A percentile compares a stretch with the other conserved stretches of the same genome.
Evolutionary conservation across 2,113 vertebrate genomes (phyloP).

Genomic region (Charadrius vociferus): DNA sequence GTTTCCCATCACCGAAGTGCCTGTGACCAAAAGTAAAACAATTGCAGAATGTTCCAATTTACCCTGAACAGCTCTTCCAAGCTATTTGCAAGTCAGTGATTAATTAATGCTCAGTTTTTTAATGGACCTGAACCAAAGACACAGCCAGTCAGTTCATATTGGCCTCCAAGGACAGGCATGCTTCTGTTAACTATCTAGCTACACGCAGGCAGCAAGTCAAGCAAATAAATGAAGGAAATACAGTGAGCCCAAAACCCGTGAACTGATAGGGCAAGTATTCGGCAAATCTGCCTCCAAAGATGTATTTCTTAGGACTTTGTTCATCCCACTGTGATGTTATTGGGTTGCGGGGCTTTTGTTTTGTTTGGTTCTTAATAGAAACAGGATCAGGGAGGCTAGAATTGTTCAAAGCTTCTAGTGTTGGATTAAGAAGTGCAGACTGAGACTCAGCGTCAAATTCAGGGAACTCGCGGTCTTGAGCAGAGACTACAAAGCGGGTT

Average conservation of each 20-base stretch:
- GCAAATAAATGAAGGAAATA: conserved; percentile 25
- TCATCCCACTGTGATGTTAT: not conserved
- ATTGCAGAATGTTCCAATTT: not conserved
- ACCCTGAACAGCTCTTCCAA: not conserved
- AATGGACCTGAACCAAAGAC: conserved; percentile 58
- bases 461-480: not conserved
- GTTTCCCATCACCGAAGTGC: not conserved
- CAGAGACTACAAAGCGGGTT: not conserved
- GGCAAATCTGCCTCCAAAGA: not conserved
- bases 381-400: not conserved
- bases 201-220: conserved; percentile 18
- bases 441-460: not conserved
- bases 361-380: not conserved
- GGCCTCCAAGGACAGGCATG: conserved; percentile 28
- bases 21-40: conserved; percentile 29
- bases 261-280: not conserved
- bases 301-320: not conserved
- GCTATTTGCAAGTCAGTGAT: conserved; percentile 56
- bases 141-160: conserved; percentile 28
- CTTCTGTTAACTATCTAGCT: conserved; percentile 6
- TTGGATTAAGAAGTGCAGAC: not conserved
- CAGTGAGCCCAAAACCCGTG: not conserved
- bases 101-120: conserved; percentile 53
- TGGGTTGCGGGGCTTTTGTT: not conserved
- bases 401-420: not conserved